Conservation (phyloP, 2,888 invertebrate genomes). For the Polydrusus cervinus region DNA sequence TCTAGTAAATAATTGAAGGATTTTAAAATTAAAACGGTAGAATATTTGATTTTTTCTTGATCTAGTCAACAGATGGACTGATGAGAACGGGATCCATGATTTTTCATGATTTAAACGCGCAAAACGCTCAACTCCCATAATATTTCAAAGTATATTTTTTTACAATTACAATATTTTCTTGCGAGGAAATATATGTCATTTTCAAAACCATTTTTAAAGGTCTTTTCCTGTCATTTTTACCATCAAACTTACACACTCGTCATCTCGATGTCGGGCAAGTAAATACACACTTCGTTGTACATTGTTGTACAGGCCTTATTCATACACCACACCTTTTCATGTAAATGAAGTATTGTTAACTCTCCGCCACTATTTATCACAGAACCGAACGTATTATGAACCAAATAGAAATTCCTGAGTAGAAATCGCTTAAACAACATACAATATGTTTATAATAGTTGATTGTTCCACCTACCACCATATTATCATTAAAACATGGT, state of each 20-base stretch:
- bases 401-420: conserved; percentile 42
- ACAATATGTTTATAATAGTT: conserved; percentile 19
- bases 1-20: no score
- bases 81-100: no score
- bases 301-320: conserved; percentile 1
- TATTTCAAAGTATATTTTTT: no score
- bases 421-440: conserved; percentile 41
- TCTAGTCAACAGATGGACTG: no score
- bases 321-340: conserved; percentile 26
- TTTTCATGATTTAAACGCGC: no score
- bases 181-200: no score
- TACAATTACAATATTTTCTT: no score
- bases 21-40: no score
- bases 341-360: conserved; percentile 45
- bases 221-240: neutral
- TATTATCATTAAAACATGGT: conserved; percentile 35
- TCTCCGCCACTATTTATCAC: conserved; percentile 43
- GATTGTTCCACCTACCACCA: conserved; percentile 45
- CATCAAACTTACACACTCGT: conserved; percentile 4
- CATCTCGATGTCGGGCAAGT: neutral
- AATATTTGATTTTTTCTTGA: no score
- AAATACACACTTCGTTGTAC: neutral
- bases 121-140: no score
- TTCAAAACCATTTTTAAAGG: no score
- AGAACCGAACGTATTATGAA: conserved; percentile 31